Conservation (phyloP, 2,113 vertebrate species). For the Camelus bactrianus region DNA sequence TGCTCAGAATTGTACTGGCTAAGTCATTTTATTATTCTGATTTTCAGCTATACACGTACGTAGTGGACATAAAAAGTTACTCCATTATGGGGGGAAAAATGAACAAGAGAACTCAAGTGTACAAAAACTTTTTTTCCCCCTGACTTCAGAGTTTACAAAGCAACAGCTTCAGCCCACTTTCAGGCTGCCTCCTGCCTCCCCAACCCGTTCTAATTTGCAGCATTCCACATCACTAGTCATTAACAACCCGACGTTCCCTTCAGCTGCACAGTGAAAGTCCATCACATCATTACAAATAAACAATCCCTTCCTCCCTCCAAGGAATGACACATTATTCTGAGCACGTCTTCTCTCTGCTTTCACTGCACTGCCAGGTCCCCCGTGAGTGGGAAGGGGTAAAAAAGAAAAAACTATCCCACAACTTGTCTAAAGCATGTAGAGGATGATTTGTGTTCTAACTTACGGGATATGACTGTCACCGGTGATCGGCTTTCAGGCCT, state of each 20-base stretch:
- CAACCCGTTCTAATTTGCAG: slow-evolving; percentile 14
- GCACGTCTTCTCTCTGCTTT: slow-evolving; percentile 88
- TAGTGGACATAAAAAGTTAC: neutral
- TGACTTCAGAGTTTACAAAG: slow-evolving; percentile 42
- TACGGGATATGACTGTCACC: slow-evolving; percentile 88
- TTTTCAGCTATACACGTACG: neutral
- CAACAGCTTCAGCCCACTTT: neutral
- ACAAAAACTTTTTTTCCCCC: slow-evolving; percentile 14
- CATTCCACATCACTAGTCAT: slow-evolving; percentile 85
- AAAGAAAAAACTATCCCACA: slow-evolving; percentile 76
- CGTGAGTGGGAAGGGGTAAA: slow-evolving; percentile 76
- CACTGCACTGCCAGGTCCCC: slow-evolving; percentile 87
- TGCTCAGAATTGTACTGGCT: neutral
- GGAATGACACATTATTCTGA: slow-evolving; percentile 86
- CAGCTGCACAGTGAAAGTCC: slow-evolving; percentile 74
- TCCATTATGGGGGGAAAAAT: too few relatives aligned
- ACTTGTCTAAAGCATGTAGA: slow-evolving; percentile 79
- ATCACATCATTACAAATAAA: slow-evolving; percentile 83
- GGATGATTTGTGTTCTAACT: slow-evolving; percentile 88
- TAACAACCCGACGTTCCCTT: slow-evolving; percentile 72
- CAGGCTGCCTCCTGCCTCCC: slow-evolving; percentile 65
- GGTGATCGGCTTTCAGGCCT: slow-evolving; percentile 89
- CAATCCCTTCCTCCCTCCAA: slow-evolving; percentile 76
- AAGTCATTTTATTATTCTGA: neutral
- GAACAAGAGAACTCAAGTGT: neutral